Evolutionary conservation across 2,113 vertebrate species (phyloP), one percentile per base, ranked within the genome.

Genomic region (Bambusicola thoracicus): DNA sequence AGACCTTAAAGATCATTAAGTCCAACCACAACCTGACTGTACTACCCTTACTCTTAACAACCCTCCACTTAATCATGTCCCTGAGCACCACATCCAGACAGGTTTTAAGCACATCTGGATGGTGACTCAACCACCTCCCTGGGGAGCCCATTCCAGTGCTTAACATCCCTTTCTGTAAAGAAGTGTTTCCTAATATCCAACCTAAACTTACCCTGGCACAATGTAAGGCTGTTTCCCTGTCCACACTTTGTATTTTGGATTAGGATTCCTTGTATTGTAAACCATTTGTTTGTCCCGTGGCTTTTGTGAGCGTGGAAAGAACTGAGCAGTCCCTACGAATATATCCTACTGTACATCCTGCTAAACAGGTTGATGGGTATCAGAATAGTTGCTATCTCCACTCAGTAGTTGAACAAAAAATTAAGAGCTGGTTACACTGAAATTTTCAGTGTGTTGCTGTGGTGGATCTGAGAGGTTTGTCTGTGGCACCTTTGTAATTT

Each of bases 271-370:
- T 48, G 38, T 7, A 0, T 11, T 75, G 51, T 10, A 36, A 63
- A 22, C 0, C 1, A 6, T 55, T 59, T 24, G 1, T 2, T n/a
- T 20, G 2, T 8, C 29, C 17, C 7, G 0, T 32, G 38, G 13
- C 30, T 66, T 43, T 10, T n/a, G 63, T 66, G 41, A 44, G 20
- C 3, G 6, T 22, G 41, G 41, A 66, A 44, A 41, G 63, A 66
- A 30, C 43, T 44, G 29, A 44, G 30, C 32, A 30, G 41, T 66
- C 8, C 40, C 20, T 44, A 15, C 22, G 41, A 44, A 32, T 32
- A 20, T 21, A 21, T 22, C 41, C 21, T 66, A 22, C 63, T 22
- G 29, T 14, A 66, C 30, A 3, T 66, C 63, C 30, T 66, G 63
- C 41, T 44, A 66, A 43, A 22, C 29, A 44, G 30, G 19, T 43